Evolutionary conservation across 2,797 vertebrate species (phyloP).

Genomic region (Morelia viridis): DNA sequence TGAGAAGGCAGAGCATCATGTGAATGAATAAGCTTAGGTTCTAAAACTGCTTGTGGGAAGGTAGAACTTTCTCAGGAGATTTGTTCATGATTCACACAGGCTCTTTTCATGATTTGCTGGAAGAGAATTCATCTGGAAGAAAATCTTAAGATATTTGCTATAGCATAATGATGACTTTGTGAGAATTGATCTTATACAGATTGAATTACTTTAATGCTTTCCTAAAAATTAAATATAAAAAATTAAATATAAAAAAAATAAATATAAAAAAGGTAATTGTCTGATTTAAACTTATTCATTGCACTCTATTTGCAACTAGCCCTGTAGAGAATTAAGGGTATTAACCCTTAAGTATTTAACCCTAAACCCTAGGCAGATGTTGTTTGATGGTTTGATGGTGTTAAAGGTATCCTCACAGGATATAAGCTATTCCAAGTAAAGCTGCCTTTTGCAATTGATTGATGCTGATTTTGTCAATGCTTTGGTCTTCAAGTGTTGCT

Average conservation of each 20-base stretch:
- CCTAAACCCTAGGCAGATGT: no score
- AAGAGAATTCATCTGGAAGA: background rate
- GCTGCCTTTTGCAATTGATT: no score
- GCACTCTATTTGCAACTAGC: background rate
- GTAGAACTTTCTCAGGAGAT: background rate
- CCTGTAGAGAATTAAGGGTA: background rate
- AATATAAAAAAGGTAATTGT: no score
- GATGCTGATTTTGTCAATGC: no score
- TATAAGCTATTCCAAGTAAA: no score
- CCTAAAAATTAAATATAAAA: no score
- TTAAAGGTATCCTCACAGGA: no score
- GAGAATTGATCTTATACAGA: background rate
- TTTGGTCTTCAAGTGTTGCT: no score
- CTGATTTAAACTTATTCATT: background rate
- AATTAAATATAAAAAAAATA: no score
- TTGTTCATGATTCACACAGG: background rate
- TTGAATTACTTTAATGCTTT: background rate
- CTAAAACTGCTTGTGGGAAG: background rate
- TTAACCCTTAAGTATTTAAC: no score
- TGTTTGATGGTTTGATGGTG: no score
- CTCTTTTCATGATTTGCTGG: background rate
- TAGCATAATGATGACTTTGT: background rate
- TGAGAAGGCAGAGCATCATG: no score
- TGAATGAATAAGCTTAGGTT: background rate
- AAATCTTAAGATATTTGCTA: background rate